Conservation (phyloP, 2,888 invertebrate species). For the Eurytoma californica region DNA sequence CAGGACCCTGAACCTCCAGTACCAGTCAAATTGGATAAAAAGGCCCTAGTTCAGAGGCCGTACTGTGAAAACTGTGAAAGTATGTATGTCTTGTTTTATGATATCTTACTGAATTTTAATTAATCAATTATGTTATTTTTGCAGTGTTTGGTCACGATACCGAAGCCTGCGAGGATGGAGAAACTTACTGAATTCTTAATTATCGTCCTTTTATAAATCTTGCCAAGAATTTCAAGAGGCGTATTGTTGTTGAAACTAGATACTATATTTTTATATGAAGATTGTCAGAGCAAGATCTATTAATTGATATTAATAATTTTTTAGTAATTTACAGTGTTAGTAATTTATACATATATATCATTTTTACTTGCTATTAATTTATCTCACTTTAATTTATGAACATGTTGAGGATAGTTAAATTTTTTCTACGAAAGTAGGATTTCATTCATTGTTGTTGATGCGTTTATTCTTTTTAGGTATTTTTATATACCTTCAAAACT, state of each 20-base stretch:
- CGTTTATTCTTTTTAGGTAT: neutral
- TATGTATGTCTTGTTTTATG: conserved; percentile 70
- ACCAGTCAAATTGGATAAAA: conserved; percentile 61
- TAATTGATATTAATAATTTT: conserved; percentile 33
- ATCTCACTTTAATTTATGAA: conserved; percentile 38
- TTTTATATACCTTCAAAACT: neutral
- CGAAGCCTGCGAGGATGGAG: conserved; percentile 90
- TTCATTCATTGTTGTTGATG: conserved; percentile 59
- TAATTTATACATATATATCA: conserved; percentile 45
- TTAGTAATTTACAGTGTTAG: conserved; percentile 41
- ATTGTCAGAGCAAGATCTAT: conserved; percentile 20
- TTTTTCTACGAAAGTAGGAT: conserved; percentile 44
- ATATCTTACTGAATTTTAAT: conserved; percentile 26
- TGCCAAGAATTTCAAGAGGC: conserved; percentile 42
- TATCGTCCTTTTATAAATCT: conserved; percentile 37
- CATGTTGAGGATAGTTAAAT: conserved; percentile 17
- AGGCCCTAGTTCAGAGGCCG: conserved; percentile 77
- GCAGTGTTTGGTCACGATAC: conserved; percentile 93
- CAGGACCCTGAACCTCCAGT: conserved; percentile 77
- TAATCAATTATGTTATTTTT: conserved; percentile 72
- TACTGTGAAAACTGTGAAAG: conserved; percentile 97
- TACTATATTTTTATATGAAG: conserved; percentile 55
- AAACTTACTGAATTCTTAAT: conserved; percentile 81
- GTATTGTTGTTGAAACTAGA: conserved; percentile 49
- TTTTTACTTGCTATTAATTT: conserved; percentile 42